phyloP scores from a whole-genome alignment of 1,140 invertebrate species.

The Anastatus disparis region DNA sequence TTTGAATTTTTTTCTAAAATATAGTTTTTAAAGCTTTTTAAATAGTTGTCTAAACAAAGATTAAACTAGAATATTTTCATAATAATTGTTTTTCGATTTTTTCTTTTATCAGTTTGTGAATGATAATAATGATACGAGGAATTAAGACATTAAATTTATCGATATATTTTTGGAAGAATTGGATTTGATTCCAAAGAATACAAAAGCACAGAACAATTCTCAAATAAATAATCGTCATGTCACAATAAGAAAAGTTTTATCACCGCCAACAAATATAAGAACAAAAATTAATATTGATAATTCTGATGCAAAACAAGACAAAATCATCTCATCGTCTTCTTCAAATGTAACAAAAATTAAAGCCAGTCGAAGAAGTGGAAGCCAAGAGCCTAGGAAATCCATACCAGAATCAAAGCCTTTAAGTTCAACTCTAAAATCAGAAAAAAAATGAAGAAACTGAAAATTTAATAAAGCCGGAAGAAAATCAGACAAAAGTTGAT shows the following conservation, averaged over 20 bases:
- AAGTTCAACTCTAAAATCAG: conserved; percentile 39
- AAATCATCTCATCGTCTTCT: conserved; percentile 30
- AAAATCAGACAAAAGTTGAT: conserved; percentile 45
- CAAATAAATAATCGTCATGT: conserved; percentile 48
- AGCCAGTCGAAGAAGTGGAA: conserved; percentile 15
- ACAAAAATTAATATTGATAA: conserved; percentile 4
- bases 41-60: no score
- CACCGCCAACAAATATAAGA: not conserved
- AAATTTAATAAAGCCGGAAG: conserved; percentile 40
- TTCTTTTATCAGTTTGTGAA: no score
- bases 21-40: not conserved
- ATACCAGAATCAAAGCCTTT: conserved; percentile 27
- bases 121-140: no score
- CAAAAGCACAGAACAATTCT: conserved; percentile 29
- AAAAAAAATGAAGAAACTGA: conserved; percentile 44
- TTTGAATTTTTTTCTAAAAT: not conserved
- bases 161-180: conserved; percentile 61
- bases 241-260: conserved; percentile 40
- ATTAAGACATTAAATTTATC: no score
- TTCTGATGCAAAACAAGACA: conserved; percentile 19
- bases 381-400: conserved; percentile 30
- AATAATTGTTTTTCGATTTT: no score
- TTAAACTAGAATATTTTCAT: no score
- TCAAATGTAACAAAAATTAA: conserved; percentile 18
- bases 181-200: conserved; percentile 47